Evolutionary conservation across 2,113 vertebrate genomes (phyloP).

Genomic region (Piprites chloris): DNA sequence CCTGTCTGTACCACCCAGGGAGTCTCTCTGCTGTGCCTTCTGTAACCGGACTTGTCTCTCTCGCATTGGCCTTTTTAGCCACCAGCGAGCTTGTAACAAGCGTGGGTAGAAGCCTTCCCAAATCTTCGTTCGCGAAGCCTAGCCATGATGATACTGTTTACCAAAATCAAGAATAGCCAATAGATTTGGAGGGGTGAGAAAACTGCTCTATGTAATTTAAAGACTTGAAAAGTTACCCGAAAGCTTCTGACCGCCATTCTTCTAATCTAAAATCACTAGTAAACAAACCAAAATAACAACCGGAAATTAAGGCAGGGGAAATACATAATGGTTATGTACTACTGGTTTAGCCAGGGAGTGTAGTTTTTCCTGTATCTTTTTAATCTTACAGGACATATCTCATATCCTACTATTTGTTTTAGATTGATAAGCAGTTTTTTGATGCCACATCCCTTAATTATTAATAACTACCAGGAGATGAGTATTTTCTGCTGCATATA

Average conservation of each 20-base stretch:
- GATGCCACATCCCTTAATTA: background rate
- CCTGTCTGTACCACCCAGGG: no score
- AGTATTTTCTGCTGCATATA: background rate
- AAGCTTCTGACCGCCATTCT: background rate
- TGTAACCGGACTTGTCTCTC: no score
- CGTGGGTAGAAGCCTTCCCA: no score
- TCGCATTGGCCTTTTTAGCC: no score
- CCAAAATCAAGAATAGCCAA: background rate
- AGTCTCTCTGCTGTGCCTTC: no score
- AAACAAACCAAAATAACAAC: background rate
- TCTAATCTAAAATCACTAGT: background rate
- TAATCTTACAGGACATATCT: background rate
- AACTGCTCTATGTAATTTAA: background rate
- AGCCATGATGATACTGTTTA: background rate
- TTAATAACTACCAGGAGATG: background rate
- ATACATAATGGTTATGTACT: background rate
- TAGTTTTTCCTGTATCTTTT: background rate
- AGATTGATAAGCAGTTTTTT: background rate
- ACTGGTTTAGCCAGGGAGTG: background rate
- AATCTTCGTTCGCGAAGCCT: no score
- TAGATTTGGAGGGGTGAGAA: background rate
- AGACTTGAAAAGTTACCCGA: background rate
- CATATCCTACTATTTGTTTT: background rate
- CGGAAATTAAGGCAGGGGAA: background rate
- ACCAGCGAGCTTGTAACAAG: no score